Percentiles rank a stretch among this genome's conserved stretches.
Evolutionary conservation across 2,113 vertebrate genomes (phyloP).

Genomic region (Tachuris rubrigastra): DNA sequence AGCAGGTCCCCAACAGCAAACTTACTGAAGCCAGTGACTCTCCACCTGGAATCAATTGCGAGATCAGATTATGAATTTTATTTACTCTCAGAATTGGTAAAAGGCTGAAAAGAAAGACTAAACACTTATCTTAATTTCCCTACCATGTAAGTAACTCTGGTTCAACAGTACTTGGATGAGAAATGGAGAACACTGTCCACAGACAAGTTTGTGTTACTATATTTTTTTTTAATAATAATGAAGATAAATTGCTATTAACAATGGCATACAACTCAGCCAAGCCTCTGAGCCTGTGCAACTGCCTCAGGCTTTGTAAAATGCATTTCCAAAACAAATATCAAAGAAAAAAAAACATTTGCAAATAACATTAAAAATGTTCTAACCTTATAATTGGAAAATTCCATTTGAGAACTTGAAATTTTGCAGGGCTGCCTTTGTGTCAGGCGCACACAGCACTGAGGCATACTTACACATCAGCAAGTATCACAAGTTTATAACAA

Average conservation of each 20-base stretch:
- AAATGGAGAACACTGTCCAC: neutral
- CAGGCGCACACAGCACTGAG: neutral
- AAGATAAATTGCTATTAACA: neutral
- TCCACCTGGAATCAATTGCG: neutral
- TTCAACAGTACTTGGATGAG: neutral
- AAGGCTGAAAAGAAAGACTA: neutral
- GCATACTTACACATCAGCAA: neutral
- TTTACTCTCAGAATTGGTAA: neutral
- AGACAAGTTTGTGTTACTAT: neutral
- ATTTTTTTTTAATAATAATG: neutral
- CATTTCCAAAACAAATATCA: slow-evolving; percentile 9
- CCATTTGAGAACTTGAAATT: neutral
- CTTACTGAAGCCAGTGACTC: neutral
- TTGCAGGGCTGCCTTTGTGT: neutral
- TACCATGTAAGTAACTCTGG: neutral
- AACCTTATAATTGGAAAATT: neutral
- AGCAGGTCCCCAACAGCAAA: neutral
- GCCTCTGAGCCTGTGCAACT: neutral
- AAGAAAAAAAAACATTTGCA: neutral
- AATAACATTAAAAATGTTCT: neutral
- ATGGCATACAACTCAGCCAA: neutral
- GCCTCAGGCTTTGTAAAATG: neutral
- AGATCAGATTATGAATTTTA: neutral
- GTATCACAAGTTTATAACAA: neutral
- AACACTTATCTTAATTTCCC: neutral